phyloP scores from a whole-genome alignment of 2,888 invertebrate species.

The Unio pictorum region DNA sequence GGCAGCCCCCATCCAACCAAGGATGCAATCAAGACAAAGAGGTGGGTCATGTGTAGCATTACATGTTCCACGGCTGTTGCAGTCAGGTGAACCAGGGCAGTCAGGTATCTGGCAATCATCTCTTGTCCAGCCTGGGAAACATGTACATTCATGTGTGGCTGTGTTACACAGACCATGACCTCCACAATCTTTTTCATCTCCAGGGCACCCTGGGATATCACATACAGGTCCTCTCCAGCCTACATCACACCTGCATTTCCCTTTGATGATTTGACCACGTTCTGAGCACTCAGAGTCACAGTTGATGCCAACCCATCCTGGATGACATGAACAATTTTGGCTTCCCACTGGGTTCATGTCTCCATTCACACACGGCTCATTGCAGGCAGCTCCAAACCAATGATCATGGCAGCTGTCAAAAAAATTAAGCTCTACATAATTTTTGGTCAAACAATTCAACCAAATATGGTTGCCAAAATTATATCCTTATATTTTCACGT shows the following conservation, averaged over 20 bases:
- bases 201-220: constrained; percentile 56
- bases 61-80: constrained; percentile 47
- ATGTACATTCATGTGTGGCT: constrained; percentile 46
- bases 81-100: constrained; percentile 57
- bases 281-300: constrained; percentile 53
- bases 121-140: constrained; percentile 55
- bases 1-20: constrained; percentile 50
- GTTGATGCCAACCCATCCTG: constrained; percentile 50
- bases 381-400: constrained; percentile 53
- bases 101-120: constrained; percentile 51
- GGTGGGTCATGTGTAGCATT: constrained; percentile 38
- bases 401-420: constrained; percentile 31
- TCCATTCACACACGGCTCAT: constrained; percentile 47
- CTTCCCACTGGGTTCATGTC: constrained; percentile 39
- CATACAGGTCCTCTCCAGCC: constrained; percentile 56
- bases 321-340: constrained; percentile 45
- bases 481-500: too few relatives aligned
- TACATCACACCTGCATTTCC: constrained; percentile 44
- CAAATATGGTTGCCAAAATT: too few relatives aligned
- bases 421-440: neutral
- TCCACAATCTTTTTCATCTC: constrained; percentile 42
- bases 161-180: constrained; percentile 55
- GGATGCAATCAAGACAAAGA: constrained; percentile 37
- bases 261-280: constrained; percentile 40
- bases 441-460: too few relatives aligned